These are phyloP conservation scores for Arge pagana DNA, from an alignment of 2,888 invertebrate species.

Conservation along the genomic window DNA sequence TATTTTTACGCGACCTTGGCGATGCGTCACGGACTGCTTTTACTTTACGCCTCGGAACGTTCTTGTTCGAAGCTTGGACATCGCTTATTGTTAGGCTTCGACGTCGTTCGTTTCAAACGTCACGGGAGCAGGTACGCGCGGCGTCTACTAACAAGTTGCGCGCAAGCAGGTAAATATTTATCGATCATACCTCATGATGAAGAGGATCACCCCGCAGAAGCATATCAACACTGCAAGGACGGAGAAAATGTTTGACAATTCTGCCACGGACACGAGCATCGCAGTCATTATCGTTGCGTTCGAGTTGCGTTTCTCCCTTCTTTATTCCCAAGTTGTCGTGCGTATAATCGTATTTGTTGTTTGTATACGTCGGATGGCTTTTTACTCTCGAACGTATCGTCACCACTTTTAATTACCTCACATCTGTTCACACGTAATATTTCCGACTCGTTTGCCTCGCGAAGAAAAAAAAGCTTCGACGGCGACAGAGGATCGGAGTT, in stretches of 20 bases:
- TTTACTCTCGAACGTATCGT: not conserved
- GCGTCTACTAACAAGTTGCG: too few species aligned
- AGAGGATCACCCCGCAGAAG: slow-evolving; percentile 75
- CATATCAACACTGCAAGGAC: slow-evolving; percentile 74
- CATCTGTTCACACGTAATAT: slow-evolving; percentile 26
- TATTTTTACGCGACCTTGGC: too few species aligned
- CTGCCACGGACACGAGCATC: slow-evolving; percentile 71
- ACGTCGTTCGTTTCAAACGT: too few species aligned
- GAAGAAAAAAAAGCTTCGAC: slow-evolving; percentile 8
- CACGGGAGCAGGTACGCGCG: too few species aligned
- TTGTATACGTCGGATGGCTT: too few species aligned
- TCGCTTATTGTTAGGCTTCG: too few species aligned
- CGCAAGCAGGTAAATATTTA: not conserved
- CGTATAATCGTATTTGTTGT: too few species aligned
- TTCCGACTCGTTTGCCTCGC: slow-evolving; percentile 37
- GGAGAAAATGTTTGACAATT: slow-evolving; percentile 76
- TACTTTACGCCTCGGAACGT: too few species aligned
- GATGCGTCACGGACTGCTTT: too few species aligned
- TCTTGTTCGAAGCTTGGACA: too few species aligned
- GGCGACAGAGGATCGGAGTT: slow-evolving; percentile 28
- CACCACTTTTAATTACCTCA: not conserved
- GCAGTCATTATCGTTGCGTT: slow-evolving; percentile 60
- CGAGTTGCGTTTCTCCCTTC: slow-evolving; percentile 2
- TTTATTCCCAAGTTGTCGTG: slow-evolving; percentile 7
- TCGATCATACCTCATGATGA: slow-evolving; percentile 70